A percentile compares a stretch with the other conserved stretches of the same genome.
Evolutionary conservation across 2,797 vertebrate genomes (phyloP).

Genomic region (Chrysocyon brachyurus): DNA sequence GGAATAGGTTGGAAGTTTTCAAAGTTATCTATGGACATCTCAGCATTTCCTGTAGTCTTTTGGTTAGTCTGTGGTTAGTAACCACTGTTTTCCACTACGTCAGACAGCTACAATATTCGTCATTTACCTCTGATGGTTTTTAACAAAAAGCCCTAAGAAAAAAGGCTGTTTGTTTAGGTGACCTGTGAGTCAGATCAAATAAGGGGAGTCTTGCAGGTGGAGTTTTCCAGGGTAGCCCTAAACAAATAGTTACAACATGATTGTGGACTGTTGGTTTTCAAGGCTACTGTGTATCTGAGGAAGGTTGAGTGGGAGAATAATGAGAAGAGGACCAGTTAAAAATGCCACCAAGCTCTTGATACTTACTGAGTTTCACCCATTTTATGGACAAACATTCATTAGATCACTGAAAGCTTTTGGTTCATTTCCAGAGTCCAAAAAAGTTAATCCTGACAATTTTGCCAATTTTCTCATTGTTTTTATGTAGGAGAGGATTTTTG

Average conservation of each 20-base stretch:
- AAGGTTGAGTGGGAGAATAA: not conserved
- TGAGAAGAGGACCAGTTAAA: not conserved
- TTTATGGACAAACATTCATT: constrained; percentile 3
- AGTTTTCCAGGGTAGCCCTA: not conserved
- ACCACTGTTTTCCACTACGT: not conserved
- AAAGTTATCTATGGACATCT: not conserved
- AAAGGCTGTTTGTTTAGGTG: not conserved
- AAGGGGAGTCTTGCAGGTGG: not conserved
- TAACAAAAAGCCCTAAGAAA: not conserved
- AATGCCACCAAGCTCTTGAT: not conserved
- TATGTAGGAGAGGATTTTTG: not conserved
- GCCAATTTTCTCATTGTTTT: not conserved
- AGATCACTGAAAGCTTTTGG: not conserved
- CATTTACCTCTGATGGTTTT: not conserved
- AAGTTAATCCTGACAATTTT: not conserved
- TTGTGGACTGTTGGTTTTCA: not conserved
- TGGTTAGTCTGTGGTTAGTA: not conserved
- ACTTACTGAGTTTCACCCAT: not conserved
- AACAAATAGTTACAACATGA: not conserved
- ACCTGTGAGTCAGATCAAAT: not conserved
- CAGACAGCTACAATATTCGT: not conserved
- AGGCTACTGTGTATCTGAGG: not conserved
- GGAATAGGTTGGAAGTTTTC: not conserved
- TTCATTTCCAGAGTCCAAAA: not conserved
- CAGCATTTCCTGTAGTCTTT: not conserved